These are phyloP conservation scores for Lycia hirtaria DNA, from an alignment of 2,888 invertebrate genomes.

Conservation along the genomic window DNA sequence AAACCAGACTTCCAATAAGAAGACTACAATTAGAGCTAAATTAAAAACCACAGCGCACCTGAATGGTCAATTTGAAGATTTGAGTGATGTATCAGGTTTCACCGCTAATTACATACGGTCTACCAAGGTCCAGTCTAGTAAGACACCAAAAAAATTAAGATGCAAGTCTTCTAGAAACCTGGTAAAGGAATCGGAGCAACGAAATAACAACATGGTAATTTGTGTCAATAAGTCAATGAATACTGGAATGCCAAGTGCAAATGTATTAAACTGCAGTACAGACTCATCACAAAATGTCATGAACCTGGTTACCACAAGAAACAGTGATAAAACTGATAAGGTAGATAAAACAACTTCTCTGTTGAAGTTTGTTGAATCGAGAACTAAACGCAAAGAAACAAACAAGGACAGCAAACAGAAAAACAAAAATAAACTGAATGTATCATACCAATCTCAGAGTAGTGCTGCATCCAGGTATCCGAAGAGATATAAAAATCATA, in stretches of 20 bases:
- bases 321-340: slow-evolving; percentile 52
- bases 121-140: slow-evolving; percentile 70
- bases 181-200: slow-evolving; percentile 58
- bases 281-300: slow-evolving; percentile 74
- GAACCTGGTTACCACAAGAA: slow-evolving; percentile 64
- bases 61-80: slow-evolving; percentile 75
- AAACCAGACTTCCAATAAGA: slow-evolving; percentile 49
- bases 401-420: slow-evolving; percentile 38
- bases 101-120: slow-evolving; percentile 81
- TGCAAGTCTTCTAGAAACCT: slow-evolving; percentile 61
- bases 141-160: slow-evolving; percentile 63
- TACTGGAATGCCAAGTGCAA: slow-evolving; percentile 49
- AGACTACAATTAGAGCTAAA: slow-evolving; percentile 37
- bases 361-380: slow-evolving; percentile 66
- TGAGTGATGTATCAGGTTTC: slow-evolving; percentile 80
- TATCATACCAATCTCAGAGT: slow-evolving; percentile 63
- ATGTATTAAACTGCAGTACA: slow-evolving; percentile 64
- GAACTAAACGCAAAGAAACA: slow-evolving; percentile 46
- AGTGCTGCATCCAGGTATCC: slow-evolving; percentile 70
- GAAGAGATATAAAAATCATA: slow-evolving; percentile 57
- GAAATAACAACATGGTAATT: slow-evolving; percentile 58
- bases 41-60: slow-evolving; percentile 22
- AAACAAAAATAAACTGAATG: slow-evolving; percentile 55
- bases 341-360: slow-evolving; percentile 66
- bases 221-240: slow-evolving; percentile 69